Conservation (phyloP, 2,113 vertebrate species). For the Oncorhynchus gorbuscha region DNA sequence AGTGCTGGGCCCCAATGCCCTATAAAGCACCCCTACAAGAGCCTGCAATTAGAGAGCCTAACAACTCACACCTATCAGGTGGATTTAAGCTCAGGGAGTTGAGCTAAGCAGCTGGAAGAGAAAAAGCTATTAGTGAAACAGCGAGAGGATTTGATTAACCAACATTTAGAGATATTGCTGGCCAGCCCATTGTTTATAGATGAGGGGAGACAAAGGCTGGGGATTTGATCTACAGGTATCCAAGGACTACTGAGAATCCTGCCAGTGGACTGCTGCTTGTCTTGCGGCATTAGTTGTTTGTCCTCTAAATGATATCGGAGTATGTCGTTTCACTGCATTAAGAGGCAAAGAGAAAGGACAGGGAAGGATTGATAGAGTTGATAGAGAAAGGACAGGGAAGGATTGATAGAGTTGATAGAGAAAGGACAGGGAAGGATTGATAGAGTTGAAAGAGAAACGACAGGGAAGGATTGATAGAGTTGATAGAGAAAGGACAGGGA, state of each 20-base stretch:
- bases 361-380: too few relatives aligned
- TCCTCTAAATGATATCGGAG: neutral
- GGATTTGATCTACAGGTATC: neutral
- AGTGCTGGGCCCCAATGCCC: neutral
- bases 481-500: too few relatives aligned
- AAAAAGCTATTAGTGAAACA: conserved; percentile 46
- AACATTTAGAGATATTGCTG: neutral
- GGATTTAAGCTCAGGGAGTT: neutral
- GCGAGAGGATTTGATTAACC: conserved; percentile 23
- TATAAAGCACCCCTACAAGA: neutral
- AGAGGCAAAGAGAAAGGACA: too few relatives aligned
- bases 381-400: too few relatives aligned
- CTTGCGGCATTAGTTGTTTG: too few relatives aligned
- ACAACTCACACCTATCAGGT: neutral
- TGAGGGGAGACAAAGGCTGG: neutral
- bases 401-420: too few relatives aligned
- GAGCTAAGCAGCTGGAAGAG: neutral
- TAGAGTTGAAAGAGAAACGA: too few relatives aligned
- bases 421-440: too few relatives aligned
- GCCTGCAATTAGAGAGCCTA: neutral
- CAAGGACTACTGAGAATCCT: neutral
- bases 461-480: too few relatives aligned
- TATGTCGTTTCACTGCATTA: neutral
- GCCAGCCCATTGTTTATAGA: neutral
- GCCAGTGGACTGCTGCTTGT: neutral